Evolutionary conservation across 1,140 invertebrate species (phyloP).

Genomic region (Diabrotica virgifera): DNA sequence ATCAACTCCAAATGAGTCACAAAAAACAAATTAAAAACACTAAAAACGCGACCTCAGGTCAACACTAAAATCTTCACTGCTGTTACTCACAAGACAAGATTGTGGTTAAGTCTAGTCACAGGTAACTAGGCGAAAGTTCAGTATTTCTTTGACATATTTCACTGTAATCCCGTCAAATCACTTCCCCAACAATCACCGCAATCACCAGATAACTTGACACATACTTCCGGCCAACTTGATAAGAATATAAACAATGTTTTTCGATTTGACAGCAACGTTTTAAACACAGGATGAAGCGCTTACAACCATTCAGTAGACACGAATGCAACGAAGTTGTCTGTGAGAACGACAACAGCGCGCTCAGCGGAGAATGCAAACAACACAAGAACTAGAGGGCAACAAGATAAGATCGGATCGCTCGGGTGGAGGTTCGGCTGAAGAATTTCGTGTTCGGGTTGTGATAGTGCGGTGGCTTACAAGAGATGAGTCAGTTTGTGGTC

Average conservation of each 20-base stretch:
- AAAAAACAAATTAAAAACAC: conserved; percentile 17
- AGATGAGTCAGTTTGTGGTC: too few species aligned
- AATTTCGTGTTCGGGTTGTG: not conserved
- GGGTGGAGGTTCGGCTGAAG: not conserved
- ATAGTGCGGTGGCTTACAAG: not conserved
- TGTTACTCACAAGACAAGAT: conserved; percentile 11
- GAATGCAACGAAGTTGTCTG: conserved; percentile 12
- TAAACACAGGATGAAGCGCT: not conserved
- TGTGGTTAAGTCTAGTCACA: conserved; percentile 15
- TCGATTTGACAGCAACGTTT: conserved; percentile 8
- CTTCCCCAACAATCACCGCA: not conserved
- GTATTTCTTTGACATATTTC: conserved; percentile 18
- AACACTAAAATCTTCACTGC: conserved; percentile 13
- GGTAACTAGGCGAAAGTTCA: conserved; percentile 16
- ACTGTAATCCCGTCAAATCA: not conserved
- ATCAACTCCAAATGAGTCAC: conserved; percentile 26
- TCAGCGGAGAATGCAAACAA: conserved; percentile 9
- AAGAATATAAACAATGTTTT: conserved; percentile 16
- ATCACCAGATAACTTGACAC: not conserved
- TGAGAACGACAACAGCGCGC: conserved; percentile 5
- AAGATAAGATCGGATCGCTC: conserved; percentile 8
- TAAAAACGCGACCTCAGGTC: conserved; percentile 8
- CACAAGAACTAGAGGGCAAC: conserved; percentile 11
- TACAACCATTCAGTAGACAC: conserved; percentile 12
- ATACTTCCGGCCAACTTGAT: conserved; percentile 14